Base-by-base conservation (phyloP, 1,140 invertebrate genomes). In the Arctopsyche grandis region DNA sequence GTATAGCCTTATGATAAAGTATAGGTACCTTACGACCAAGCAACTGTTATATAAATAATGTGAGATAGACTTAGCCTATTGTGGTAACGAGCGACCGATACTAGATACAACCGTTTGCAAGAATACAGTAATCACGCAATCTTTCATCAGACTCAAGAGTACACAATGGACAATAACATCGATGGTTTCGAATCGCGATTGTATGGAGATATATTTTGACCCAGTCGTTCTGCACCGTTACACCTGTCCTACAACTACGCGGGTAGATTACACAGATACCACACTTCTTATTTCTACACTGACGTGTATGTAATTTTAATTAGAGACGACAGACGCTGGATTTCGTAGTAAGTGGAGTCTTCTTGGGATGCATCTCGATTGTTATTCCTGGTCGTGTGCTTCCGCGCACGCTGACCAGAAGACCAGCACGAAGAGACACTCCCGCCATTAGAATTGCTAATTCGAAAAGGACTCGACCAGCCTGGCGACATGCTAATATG, bases 371-470 rank as follows among this genome's bases (percentile, higher is more conserved):
- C 29, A 26, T 29, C 14, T 14, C 66, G n/a, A 69, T 69, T 69
- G 29, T 69, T 43, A 69, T 69, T 69, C 66, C 21, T 24, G 29
- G 29, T 43, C 24, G 29, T 38, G 66, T 69, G 66, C 29, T 69
- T 69, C 66, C 66, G 66, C 24, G 60, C 60, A 66, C 60, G n/a
- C 24, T 22, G 19, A 26, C 29, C 16, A 14, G 66, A 43, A 19
- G 66, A 29, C 66, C 21, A 10, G 24, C 69, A 19, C 44, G 69
- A 12, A 46, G 14, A 73, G 29, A 19, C 21, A 16, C 5, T 19
- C 19, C 43, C 69, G 43, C 5, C 44, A 75, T 75, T 75, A 75
- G 73, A 56, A 75, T 75, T 75, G 73, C 73, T 56, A 75, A 75
- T 75, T 24, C 44, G 14, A 26, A 22, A 48, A 75, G 56, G 56